Conservation (phyloP, 2,113 vertebrate genomes). For the Phainopepla nitens region DNA sequence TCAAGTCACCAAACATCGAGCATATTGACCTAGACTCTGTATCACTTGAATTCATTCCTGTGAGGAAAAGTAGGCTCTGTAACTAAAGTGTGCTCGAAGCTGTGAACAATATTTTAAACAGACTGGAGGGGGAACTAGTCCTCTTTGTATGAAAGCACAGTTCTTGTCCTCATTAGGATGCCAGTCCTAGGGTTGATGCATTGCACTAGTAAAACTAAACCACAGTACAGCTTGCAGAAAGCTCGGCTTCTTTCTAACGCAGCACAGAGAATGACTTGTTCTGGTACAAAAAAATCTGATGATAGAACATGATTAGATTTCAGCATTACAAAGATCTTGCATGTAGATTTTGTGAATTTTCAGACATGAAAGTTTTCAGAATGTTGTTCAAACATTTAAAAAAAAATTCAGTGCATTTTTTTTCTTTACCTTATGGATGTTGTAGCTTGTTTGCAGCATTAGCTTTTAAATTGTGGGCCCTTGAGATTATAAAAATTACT, state of each 20-base stretch:
- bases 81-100: neutral
- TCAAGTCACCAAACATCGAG: neutral
- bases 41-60: neutral
- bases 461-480: neutral
- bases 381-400: neutral
- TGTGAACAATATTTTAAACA: constrained; percentile 54
- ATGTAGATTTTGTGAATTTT: neutral
- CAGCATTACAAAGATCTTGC: neutral
- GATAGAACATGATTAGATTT: neutral
- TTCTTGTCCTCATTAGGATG: constrained; percentile 33
- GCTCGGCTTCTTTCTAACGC: neutral
- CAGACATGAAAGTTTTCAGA: neutral
- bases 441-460: neutral
- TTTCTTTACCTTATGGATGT: neutral
- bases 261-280: neutral
- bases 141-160: constrained; percentile 42
- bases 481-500: neutral
- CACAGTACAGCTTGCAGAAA: neutral
- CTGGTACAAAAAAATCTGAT: neutral
- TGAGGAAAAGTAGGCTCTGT: neutral
- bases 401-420: neutral
- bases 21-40: fast-evolving
- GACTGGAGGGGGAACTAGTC: constrained; percentile 67
- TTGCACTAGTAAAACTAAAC: neutral
- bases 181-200: constrained; percentile 7